Conservation (phyloP, 2,797 vertebrate species). For the Geotrypetes seraphini region DNA sequence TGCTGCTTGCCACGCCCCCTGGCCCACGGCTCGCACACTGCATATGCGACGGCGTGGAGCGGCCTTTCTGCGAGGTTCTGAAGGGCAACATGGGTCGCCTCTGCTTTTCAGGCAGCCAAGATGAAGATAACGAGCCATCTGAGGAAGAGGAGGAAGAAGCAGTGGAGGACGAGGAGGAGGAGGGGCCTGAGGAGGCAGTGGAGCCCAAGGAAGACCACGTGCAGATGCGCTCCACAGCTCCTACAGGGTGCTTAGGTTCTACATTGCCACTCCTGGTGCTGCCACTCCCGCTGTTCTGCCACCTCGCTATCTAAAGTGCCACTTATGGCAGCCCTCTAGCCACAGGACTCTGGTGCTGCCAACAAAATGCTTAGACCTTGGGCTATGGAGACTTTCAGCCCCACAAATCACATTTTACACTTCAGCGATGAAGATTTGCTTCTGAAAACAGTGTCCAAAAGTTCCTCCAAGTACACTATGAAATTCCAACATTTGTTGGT, state of each 20-base stretch:
- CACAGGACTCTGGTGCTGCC: no score
- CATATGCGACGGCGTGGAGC: conserved; percentile 64
- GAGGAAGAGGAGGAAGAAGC: conserved; percentile 20
- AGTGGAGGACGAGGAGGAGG: neutral
- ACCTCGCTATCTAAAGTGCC: no score
- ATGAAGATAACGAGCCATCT: conserved; percentile 56
- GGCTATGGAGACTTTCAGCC: no score
- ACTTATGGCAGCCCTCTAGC: no score
- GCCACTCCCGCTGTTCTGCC: neutral
- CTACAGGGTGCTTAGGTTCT: neutral
- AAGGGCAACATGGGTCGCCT: conserved; percentile 69
- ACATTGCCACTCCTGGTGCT: neutral
- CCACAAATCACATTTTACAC: no score
- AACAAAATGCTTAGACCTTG: no score
- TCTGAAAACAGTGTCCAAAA: no score
- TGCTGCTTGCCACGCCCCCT: conserved; percentile 57
- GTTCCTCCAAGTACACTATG: no score
- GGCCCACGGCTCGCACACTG: conserved; percentile 58
- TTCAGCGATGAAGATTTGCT: no score
- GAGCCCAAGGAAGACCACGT: neutral
- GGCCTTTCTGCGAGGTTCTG: conserved; percentile 69
- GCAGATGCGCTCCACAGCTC: neutral
- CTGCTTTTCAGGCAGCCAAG: conserved; percentile 42
- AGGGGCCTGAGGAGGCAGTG: neutral
- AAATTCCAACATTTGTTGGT: no score